Conservation (phyloP, 1,140 invertebrate genomes). For the Argopecten irradians region DNA sequence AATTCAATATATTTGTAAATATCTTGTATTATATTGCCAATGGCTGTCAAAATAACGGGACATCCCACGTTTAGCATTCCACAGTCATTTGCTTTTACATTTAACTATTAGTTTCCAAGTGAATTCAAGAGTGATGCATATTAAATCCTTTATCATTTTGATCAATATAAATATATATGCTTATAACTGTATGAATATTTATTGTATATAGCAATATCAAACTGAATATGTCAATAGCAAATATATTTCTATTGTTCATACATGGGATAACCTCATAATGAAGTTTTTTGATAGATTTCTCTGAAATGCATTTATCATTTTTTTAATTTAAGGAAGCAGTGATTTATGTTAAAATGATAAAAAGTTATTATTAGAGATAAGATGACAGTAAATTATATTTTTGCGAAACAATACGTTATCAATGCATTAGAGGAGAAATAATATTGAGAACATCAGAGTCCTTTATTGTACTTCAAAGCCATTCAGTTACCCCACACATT, state of each 20-base stretch:
- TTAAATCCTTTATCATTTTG: too few species aligned
- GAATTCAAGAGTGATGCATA: neutral
- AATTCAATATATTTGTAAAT: neutral
- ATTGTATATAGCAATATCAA: too few species aligned
- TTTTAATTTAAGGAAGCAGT: neutral
- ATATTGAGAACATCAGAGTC: conserved; percentile 14
- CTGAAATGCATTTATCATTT: neutral
- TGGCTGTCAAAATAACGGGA: neutral
- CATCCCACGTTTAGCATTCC: neutral
- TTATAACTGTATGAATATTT: neutral
- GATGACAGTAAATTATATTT: neutral
- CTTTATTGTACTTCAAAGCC: conserved; percentile 15
- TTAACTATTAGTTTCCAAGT: neutral
- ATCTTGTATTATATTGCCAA: neutral
- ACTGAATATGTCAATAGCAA: too few species aligned
- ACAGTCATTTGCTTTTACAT: neutral
- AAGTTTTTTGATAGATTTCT: neutral
- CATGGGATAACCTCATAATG: too few species aligned
- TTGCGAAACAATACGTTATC: conserved; percentile 2
- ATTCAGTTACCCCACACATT: conserved; percentile 10
- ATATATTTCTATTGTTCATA: too few species aligned
- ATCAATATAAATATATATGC: too few species aligned
- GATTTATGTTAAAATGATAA: neutral
- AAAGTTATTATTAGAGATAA: conserved; percentile 9
- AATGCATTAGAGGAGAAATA: neutral